Evolutionary conservation across 1,140 invertebrate species (phyloP).

Genomic region (Drosophila sechellia): DNA sequence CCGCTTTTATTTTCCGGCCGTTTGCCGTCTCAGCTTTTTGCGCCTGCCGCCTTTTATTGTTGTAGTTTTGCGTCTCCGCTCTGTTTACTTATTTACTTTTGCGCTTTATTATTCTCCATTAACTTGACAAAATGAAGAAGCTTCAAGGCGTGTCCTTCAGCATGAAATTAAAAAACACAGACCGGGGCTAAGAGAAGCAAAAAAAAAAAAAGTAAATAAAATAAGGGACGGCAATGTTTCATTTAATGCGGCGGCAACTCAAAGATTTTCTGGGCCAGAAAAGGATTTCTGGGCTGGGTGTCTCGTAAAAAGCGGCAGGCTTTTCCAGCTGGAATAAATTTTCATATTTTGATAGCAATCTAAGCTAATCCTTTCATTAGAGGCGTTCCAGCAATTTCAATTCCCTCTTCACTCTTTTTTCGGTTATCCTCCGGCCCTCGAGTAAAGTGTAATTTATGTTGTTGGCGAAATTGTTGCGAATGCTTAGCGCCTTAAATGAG

Average conservation of each 20-base stretch:
- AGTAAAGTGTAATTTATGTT: slow-evolving; percentile 61
- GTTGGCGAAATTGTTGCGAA: slow-evolving; percentile 71
- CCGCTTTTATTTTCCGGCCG: slow-evolving; percentile 78
- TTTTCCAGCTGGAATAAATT: slow-evolving; percentile 55
- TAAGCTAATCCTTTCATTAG: slow-evolving; percentile 62
- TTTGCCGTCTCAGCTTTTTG: slow-evolving; percentile 77
- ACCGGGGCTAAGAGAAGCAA: not conserved
- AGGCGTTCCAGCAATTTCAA: slow-evolving; percentile 53
- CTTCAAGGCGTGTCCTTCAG: slow-evolving; percentile 38
- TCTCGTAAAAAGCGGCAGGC: slow-evolving; percentile 24
- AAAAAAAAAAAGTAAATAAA: slow-evolving; percentile 8
- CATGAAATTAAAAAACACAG: slow-evolving; percentile 57
- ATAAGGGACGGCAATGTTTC: slow-evolving; percentile 31
- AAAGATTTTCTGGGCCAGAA: slow-evolving; percentile 37
- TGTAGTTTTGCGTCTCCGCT: slow-evolving; percentile 68
- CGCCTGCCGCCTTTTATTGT: slow-evolving; percentile 72
- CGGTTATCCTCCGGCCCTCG: not conserved
- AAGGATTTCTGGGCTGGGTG: slow-evolving; percentile 32
- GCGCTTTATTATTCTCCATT: slow-evolving; percentile 82
- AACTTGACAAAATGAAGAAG: slow-evolving; percentile 79
- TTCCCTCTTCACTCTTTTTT: slow-evolving; percentile 21
- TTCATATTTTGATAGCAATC: slow-evolving; percentile 64
- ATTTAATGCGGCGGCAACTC: slow-evolving; percentile 44
- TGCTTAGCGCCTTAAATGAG: slow-evolving; percentile 80
- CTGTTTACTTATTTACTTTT: slow-evolving; percentile 83